Conservation (phyloP, 2,113 vertebrate genomes). For the Cyphomyrus plagiostoma region DNA sequence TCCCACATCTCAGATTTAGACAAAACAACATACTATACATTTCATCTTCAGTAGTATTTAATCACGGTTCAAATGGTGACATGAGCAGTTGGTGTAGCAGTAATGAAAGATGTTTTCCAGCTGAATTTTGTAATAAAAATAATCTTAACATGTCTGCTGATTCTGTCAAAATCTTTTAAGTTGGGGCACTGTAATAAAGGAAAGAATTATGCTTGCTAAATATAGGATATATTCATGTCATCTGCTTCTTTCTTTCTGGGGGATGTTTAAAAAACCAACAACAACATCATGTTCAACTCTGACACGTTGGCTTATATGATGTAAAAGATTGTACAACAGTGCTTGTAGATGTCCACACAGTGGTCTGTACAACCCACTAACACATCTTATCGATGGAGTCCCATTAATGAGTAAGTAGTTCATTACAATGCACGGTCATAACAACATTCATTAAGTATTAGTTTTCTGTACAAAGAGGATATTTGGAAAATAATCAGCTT, state of each 20-base stretch:
- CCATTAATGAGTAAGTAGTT: constrained; percentile 1
- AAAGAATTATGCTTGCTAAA: constrained; percentile 17
- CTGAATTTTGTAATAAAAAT: constrained; percentile 62
- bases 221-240: constrained; percentile 7
- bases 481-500: not conserved
- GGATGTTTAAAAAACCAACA: not conserved
- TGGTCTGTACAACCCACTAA: not conserved
- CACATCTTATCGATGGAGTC: not conserved
- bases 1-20: not conserved
- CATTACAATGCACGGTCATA: constrained; percentile 8
- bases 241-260: constrained; percentile 11
- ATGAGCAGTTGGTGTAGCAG: constrained; percentile 34
- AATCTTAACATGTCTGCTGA: constrained; percentile 23
- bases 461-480: not conserved
- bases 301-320: not conserved
- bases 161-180: constrained; percentile 27
- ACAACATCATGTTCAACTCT: not conserved
- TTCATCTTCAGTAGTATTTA: constrained; percentile 27
- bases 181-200: constrained; percentile 17
- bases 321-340: not conserved
- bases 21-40: not conserved
- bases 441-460: not conserved
- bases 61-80: constrained; percentile 12
- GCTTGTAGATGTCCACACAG: not conserved
- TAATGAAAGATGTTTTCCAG: constrained; percentile 41